Evolutionary conservation across 2,888 invertebrate species (phyloP), one percentile per base, ranked within the genome.

Genomic region (Sminthurides aquaticus): DNA sequence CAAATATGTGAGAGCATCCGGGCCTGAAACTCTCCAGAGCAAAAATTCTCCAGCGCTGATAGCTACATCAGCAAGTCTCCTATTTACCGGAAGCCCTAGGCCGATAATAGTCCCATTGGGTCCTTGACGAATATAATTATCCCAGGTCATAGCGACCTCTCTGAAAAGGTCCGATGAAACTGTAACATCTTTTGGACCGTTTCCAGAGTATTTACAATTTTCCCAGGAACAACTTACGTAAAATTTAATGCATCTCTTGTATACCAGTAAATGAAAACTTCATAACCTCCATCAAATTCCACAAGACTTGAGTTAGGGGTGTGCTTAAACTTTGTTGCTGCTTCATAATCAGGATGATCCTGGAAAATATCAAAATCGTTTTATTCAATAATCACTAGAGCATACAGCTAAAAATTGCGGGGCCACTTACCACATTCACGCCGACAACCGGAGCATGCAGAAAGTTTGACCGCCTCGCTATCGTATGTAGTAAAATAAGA

Each of bases 181-280:
- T n/a, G n/a, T n/a, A n/a, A n/a, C n/a, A n/a, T n/a, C n/a, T n/a
- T n/a, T n/a, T n/a, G n/a, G n/a, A n/a, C n/a, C n/a, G n/a, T n/a
- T n/a, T n/a, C n/a, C n/a, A n/a, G n/a, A n/a, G n/a, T n/a, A n/a
- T n/a, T n/a, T n/a, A n/a, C n/a, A n/a, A n/a, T n/a, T n/a, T n/a
- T n/a, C n/a, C n/a, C n/a, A n/a, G 20, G 3, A 62, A 18, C n/a
- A 43, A 25, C 43, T 54, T 65, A 70, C 70, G 67, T 67, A 49
- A 70, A 70, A 60, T 70, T 70, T 20, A 70, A 29, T 11, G 68
- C 66, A 48, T 70, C 70, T 29, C 67, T 57, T 18, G 68, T 24
- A 52, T 62, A 68, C 57, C 66, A 57, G 43, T 43, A 70, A 26
- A 60, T 43, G 29, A 65, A 28, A 1, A 68, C 68, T 34, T 65